phyloP scores from a whole-genome alignment of 2,113 vertebrate genomes.

The Catharus fuscescens region DNA sequence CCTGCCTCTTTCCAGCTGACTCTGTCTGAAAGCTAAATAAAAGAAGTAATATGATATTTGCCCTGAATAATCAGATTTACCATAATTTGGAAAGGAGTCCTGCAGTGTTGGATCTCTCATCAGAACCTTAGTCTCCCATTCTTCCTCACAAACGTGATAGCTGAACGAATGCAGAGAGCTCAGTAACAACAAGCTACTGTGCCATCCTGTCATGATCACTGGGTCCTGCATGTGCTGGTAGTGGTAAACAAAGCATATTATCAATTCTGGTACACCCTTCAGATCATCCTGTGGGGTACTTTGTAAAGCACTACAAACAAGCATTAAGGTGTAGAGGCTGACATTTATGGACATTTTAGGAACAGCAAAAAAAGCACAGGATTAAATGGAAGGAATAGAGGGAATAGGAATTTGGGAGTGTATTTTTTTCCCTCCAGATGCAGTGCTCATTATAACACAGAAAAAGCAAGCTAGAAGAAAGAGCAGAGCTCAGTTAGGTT shows the following conservation, averaged over 20 bases:
- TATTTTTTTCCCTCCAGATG: accelerated
- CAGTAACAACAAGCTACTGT: background rate
- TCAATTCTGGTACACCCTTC: background rate
- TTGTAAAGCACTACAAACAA: background rate
- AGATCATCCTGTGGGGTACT: background rate
- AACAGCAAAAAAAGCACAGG: background rate
- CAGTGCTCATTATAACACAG: background rate
- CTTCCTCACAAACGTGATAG: background rate
- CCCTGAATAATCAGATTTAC: background rate
- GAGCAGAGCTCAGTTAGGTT: background rate
- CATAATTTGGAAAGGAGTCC: background rate
- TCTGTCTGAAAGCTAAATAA: background rate
- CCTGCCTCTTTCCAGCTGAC: background rate
- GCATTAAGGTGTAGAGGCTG: background rate
- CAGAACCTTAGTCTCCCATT: background rate
- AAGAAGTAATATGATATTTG: background rate
- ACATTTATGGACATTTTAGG: background rate
- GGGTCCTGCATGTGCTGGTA: background rate
- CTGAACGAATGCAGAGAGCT: background rate
- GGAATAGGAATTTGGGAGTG: background rate
- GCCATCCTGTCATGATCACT: background rate
- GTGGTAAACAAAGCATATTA: background rate
- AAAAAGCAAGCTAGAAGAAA: background rate
- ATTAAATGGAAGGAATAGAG: background rate
- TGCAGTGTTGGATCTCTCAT: background rate